phyloP scores from a whole-genome alignment of 2,113 vertebrate species.

The Rhea americana region DNA sequence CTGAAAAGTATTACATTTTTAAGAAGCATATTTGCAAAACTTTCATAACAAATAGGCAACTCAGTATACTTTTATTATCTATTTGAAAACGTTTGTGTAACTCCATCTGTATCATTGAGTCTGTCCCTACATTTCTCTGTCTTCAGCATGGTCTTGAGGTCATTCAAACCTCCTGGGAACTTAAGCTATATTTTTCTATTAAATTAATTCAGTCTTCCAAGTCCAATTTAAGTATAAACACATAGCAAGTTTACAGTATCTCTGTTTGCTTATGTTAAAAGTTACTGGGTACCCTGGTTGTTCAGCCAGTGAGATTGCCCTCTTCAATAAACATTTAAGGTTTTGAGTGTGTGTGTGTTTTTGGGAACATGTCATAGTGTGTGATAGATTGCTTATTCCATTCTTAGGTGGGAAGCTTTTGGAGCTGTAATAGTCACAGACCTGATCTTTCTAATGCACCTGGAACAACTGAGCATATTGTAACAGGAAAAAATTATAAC shows the following conservation, averaged over 20 bases:
- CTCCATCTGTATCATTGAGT: not conserved
- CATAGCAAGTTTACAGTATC: conserved; percentile 59
- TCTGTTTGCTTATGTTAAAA: conserved; percentile 65
- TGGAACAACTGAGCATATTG: not conserved
- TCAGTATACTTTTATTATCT: conserved; percentile 18
- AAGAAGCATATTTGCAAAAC: not conserved
- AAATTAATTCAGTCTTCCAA: conserved; percentile 54
- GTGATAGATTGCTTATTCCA: conserved; percentile 58
- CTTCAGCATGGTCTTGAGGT: conserved; percentile 26
- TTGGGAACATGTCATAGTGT: not conserved
- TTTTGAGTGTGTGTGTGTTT: conserved; percentile 53
- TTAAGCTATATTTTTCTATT: conserved; percentile 43
- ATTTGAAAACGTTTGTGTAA: conserved; percentile 18
- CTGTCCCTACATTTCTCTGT: not conserved
- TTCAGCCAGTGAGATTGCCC: conserved; percentile 50
- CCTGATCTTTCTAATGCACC: not conserved
- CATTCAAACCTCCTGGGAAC: conserved; percentile 31
- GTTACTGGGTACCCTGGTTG: conserved; percentile 34
- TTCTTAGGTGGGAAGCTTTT: conserved; percentile 43
- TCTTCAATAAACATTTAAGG: conserved; percentile 58
- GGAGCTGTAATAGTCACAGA: conserved; percentile 38
- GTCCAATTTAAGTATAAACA: conserved; percentile 60
- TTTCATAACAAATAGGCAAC: not conserved
- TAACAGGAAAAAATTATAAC: not conserved
- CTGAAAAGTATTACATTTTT: not conserved